Evolutionary conservation across 2,797 vertebrate genomes (phyloP), one percentile per base, ranked within the genome.

Genomic region (Valencia hispanica): DNA sequence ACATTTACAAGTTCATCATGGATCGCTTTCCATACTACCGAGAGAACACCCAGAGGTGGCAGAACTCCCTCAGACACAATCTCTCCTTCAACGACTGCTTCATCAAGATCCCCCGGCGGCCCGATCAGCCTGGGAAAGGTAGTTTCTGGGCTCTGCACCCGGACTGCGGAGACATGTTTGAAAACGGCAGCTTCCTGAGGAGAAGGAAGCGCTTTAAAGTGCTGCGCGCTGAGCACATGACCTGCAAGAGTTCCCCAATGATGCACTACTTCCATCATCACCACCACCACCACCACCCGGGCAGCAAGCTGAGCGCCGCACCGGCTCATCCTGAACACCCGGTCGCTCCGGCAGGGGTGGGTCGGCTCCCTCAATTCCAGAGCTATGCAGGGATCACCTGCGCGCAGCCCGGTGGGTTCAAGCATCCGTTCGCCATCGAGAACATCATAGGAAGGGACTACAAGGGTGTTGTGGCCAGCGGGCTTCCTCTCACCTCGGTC

Each of bases 1-100:
- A 98, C 94, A 98, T 98, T 88, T 98, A 98, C 79, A 97, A 97
- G 94, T 98, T 98, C 92, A 98, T 98, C 93, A 98, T 97, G 97
- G 97, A 98, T 89, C 95, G 97, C 17, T 98, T 98, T 76, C 97
- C 97, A 0, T 98, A 97, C 88, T 98, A 98, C 86, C 94, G 97
- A n/a, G 97, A 98, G 92, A 97, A 98, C 90, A 98, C 97, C 0
- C 97, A 98, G 86, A 95, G 97, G 71, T 98, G 97, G 97, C 97
- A 98, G 88, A 98, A 98, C 81, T 98, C 97, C 30, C 95, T 98
- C 71, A 94, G 97, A 43, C 97, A 98, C 95, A 98, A 98, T 86
- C 95, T 98, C 63, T 98, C 97, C 50, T 98, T 98, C 78, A 98
- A 98, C 77, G 97, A 98, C 93, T 98, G 97, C 88, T 98, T 98